phyloP scores from a whole-genome alignment of 2,888 invertebrate genomes.

The Drosophila meridionalis region DNA sequence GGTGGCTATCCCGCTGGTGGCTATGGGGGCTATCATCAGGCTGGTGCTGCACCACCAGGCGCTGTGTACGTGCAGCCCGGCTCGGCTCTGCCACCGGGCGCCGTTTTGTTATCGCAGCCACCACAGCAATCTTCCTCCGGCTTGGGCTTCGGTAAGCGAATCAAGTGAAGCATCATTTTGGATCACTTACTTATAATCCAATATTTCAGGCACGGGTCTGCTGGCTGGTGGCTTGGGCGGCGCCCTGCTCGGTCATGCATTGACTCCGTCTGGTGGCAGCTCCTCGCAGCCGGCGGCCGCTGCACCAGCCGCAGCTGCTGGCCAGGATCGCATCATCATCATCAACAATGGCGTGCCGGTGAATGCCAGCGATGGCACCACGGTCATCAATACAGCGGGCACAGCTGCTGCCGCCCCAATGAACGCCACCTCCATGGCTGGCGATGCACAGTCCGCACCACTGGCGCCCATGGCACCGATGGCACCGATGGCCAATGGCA shows the following conservation, averaged over 20 bases:
- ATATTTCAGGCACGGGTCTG: constrained; percentile 80
- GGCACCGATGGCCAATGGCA: constrained; percentile 54
- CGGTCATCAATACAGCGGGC: constrained; percentile 76
- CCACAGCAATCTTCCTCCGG: constrained; percentile 83
- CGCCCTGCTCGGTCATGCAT: constrained; percentile 81
- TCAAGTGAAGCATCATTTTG: not conserved
- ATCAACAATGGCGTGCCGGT: constrained; percentile 83
- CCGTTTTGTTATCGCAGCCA: constrained; percentile 72
- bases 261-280: constrained; percentile 81
- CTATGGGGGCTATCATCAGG: constrained; percentile 65
- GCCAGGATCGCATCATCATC: constrained; percentile 83
- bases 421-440: constrained; percentile 31
- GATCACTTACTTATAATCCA: not conserved
- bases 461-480: constrained; percentile 61
- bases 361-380: constrained; percentile 67
- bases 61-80: constrained; percentile 74
- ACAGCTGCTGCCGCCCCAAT: constrained; percentile 48
- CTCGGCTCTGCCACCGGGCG: constrained; percentile 75
- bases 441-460: constrained; percentile 52
- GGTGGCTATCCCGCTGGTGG: constrained; percentile 59
- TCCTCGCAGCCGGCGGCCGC: constrained; percentile 68
- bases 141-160: constrained; percentile 82
- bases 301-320: constrained; percentile 65
- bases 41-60: constrained; percentile 16
- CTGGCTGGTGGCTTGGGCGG: constrained; percentile 83